phyloP scores from a whole-genome alignment of 2,113 vertebrate genomes.

The Fukomys damarensis region DNA sequence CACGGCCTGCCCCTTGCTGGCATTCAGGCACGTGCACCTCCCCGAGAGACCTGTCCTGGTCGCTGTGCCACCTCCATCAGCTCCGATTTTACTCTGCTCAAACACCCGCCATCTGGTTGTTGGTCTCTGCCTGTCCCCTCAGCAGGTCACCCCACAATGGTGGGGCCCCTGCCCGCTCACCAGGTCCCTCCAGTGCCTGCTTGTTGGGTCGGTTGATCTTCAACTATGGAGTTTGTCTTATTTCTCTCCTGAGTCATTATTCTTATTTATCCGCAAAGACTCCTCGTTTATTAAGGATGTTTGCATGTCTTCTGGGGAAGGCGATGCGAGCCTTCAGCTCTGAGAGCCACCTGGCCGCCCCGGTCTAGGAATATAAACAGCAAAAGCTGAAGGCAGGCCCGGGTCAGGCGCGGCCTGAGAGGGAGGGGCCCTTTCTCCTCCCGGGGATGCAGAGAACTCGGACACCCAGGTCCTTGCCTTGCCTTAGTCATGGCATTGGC shows the following conservation, averaged over 20 bases:
- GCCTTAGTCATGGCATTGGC: not conserved
- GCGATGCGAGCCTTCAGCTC: not conserved
- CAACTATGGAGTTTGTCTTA: not conserved
- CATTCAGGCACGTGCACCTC: not conserved
- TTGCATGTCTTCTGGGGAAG: not conserved
- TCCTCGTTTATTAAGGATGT: slow-evolving; percentile 6
- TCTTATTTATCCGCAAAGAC: not conserved
- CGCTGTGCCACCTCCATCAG: fast-evolving
- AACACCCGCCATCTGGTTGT: not conserved
- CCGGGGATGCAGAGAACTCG: slow-evolving; percentile 11
- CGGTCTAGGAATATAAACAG: not conserved
- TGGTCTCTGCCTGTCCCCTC: not conserved
- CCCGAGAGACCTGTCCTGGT: not conserved
- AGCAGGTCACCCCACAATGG: not conserved
- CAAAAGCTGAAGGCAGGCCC: not conserved
- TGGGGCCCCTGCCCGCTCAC: not conserved
- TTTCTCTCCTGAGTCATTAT: not conserved
- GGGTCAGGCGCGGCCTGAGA: not conserved
- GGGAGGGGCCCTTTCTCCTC: not conserved
- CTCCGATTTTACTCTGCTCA: not conserved
- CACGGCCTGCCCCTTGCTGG: not conserved
- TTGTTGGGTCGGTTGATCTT: not conserved
- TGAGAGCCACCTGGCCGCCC: not conserved
- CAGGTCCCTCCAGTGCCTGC: not conserved
- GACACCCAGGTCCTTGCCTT: not conserved